Evolutionary conservation across 2,797 vertebrate species (phyloP).

Genomic region (Hozukius guyotensis): DNA sequence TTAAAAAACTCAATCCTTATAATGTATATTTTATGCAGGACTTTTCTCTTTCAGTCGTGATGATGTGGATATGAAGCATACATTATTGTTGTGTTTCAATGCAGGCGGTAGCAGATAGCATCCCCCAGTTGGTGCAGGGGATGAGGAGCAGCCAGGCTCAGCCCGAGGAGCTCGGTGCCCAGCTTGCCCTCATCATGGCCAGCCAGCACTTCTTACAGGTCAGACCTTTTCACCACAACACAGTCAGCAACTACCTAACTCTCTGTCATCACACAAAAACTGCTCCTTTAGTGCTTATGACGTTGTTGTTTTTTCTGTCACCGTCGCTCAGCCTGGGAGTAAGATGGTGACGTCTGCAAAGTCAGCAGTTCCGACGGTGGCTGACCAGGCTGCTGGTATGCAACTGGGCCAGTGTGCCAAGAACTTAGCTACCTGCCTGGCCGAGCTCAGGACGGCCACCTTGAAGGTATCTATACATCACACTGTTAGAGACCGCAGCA

Average conservation of each 20-base stretch:
- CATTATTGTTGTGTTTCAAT: slow-evolving; percentile 16
- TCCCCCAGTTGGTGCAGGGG: slow-evolving; percentile 96
- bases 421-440: slow-evolving; percentile 96
- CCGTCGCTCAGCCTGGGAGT: slow-evolving; percentile 89
- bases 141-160: slow-evolving; percentile 96
- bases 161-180: slow-evolving; percentile 94
- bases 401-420: slow-evolving; percentile 98
- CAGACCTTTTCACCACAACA: background rate
- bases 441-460: slow-evolving; percentile 93
- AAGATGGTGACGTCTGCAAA: slow-evolving; percentile 98
- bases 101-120: slow-evolving; percentile 94
- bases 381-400: slow-evolving; percentile 97
- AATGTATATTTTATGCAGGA: background rate
- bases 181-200: slow-evolving; percentile 95
- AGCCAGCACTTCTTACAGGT: slow-evolving; percentile 98
- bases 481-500: background rate
- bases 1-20: background rate
- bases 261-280: background rate
- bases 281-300: background rate
- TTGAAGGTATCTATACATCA: slow-evolving; percentile 88
- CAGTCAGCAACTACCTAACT: background rate
- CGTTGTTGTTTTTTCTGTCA: slow-evolving; percentile 34
- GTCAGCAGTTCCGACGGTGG: slow-evolving; percentile 95
- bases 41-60: background rate
- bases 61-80: slow-evolving; percentile 1